Base-by-base conservation (phyloP, 2,797 vertebrate genomes). In the Gambusia yucatana region DNA sequence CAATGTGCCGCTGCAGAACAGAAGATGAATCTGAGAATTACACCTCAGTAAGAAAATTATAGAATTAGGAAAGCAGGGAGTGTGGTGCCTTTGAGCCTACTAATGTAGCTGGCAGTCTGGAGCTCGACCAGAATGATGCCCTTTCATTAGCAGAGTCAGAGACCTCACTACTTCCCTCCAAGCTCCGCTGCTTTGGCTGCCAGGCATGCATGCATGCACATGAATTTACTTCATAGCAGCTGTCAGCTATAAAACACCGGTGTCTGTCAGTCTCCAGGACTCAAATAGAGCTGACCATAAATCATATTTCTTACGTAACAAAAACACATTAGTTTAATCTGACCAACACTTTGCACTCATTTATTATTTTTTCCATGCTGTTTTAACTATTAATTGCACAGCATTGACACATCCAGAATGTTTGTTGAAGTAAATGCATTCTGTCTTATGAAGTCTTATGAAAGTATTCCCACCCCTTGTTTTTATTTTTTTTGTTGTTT, bases 151-250 rank as follows among this genome's bases (percentile, higher is more conserved):
- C 70, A 78, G 69, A 82, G 43, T 65, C 28, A 13, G 57, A 80
- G 78, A 83, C 61, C 25, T 44, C 17, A 63, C 44, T 20, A n/a
- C 77, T 63, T 46, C 50, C 59, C 48, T 72, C 25, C 70, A 61
- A 55, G 39, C 73, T 72, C 65, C 8, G 10, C 76, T 43, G 77
- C 75, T 72, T 75, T 77, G 57, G 59, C 63, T 88, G 57, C 63
- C 85, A 84, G 63, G 84, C 72, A 80, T 75, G 84, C 72, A 82
- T 75, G 83, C 75, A 83, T 65, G 74, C 73, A 78, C 30, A 67
- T 84, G 89, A 87, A 79, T 83, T 80, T 73, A 77, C 76, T 71
- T 84, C 67, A 76, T 39, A 82, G 87, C 92, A 95, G 88, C 92
- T 93, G 93, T 88, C 65, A 65, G 84, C 76, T 75, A 65, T 86